A percentile compares a stretch with the other conserved stretches of the same genome.
phyloP scores from a whole-genome alignment of 2,888 invertebrate species.

The Aporophyla nigra region DNA sequence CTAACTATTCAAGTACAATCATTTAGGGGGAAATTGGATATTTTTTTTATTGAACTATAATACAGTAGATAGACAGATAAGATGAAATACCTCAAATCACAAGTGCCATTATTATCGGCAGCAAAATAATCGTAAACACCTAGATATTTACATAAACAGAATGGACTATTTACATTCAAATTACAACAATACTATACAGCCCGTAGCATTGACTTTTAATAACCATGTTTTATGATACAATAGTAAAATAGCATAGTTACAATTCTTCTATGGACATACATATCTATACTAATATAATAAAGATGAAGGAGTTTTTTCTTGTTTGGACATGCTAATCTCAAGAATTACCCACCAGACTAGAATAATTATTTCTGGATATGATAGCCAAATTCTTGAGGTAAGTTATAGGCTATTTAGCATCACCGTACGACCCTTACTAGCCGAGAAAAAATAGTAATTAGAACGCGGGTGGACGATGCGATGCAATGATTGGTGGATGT shows the following conservation, averaged over 20 bases:
- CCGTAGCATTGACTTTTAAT: neutral
- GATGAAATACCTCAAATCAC: neutral
- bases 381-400: neutral
- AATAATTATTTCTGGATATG: neutral
- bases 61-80: neutral
- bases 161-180: slow-evolving; percentile 7
- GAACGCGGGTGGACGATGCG: neutral
- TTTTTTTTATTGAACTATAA: no score
- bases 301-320: no score
- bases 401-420: neutral
- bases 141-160: neutral
- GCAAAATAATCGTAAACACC: neutral
- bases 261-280: slow-evolving; percentile 2
- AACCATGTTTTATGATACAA: slow-evolving; percentile 27
- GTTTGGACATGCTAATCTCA: neutral
- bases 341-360: neutral
- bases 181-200: neutral
- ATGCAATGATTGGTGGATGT: neutral
- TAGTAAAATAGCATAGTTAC: slow-evolving; percentile 7
- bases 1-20: neutral
- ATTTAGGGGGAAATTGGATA: neutral
- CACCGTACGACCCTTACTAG: neutral
- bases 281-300: neutral
- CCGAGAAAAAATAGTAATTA: neutral
- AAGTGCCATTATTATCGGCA: neutral